A percentile compares a stretch with the other conserved stretches of the same genome.
These are phyloP conservation scores for Hirundo rustica DNA, from an alignment of 2,797 vertebrate species.

Conservation along the genomic window DNA sequence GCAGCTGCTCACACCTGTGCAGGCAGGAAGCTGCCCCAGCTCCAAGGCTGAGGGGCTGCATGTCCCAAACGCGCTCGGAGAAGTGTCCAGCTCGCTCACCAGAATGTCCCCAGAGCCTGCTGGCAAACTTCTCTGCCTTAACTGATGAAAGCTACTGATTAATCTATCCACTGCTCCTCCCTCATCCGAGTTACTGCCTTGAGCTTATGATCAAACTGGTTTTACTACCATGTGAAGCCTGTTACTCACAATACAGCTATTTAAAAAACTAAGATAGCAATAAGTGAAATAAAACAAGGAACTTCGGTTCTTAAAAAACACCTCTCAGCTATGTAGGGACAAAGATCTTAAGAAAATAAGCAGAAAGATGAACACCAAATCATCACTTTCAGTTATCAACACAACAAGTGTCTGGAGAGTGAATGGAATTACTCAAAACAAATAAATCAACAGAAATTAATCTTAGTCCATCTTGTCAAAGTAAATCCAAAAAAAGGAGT, in stretches of 20 bases:
- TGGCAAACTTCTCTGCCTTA: background rate
- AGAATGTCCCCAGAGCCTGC: background rate
- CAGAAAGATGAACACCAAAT: background rate
- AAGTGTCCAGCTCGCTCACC: background rate
- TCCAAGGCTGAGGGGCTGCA: background rate
- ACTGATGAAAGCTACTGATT: slow-evolving; percentile 7
- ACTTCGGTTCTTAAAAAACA: background rate
- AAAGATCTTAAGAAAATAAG: background rate
- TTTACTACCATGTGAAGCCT: background rate
- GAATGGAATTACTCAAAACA: background rate
- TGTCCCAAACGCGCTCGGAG: rapidly evolving
- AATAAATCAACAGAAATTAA: background rate
- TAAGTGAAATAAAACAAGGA: background rate
- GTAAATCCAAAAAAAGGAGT: background rate
- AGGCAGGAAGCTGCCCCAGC: background rate
- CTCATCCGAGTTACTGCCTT: background rate
- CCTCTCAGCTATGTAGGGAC: rapidly evolving
- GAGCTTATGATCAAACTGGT: slow-evolving; percentile 7
- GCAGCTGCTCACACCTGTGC: slow-evolving; percentile 9
- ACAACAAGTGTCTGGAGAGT: background rate
- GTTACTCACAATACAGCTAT: background rate
- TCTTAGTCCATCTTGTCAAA: background rate
- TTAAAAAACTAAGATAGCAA: background rate
- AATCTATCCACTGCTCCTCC: slow-evolving; percentile 14
- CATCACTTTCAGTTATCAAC: background rate